These are phyloP conservation scores for Takifugu ocellatus DNA, from an alignment of 2,797 vertebrate genomes.

Conservation along the genomic window DNA sequence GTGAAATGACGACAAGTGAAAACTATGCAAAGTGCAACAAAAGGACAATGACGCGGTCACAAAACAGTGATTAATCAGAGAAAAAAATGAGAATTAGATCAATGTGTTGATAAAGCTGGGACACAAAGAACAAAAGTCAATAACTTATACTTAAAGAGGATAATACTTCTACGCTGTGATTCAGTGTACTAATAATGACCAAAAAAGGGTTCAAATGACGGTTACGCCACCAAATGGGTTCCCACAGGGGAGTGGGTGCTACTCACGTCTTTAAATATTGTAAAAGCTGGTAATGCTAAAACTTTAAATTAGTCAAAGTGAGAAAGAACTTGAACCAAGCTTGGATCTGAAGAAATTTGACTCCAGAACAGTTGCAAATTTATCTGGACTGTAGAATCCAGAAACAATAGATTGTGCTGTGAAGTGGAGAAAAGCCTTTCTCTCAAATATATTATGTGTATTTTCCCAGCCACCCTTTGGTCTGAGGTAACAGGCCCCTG, in stretches of 20 bases:
- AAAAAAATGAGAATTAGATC: conserved; percentile 50
- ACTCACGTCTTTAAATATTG: background rate
- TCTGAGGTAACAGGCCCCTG: conserved; percentile 30
- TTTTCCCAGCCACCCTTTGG: conserved; percentile 25
- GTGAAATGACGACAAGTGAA: conserved; percentile 44
- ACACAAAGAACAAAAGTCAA: conserved; percentile 36
- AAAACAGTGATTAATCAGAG: conserved; percentile 54
- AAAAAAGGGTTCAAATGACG: conserved; percentile 29
- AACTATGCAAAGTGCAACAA: conserved; percentile 55
- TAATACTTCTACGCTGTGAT: conserved; percentile 37
- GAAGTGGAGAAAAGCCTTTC: conserved; percentile 1
- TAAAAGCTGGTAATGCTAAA: conserved; percentile 4
- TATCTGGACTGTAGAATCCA: too few species aligned
- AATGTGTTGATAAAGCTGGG: conserved; percentile 51
- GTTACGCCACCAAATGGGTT: conserved; percentile 26
- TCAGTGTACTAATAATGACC: conserved; percentile 17
- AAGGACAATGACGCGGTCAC: conserved; percentile 45
- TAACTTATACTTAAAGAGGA: conserved; percentile 37
- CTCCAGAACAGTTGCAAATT: too few species aligned
- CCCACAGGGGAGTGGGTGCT: conserved; percentile 15
- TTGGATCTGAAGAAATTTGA: background rate
- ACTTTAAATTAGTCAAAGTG: background rate
- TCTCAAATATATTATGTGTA: background rate
- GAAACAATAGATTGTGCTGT: too few species aligned
- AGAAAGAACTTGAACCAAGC: background rate